Conservation (phyloP, 1,140 invertebrate genomes). For the Galendromus occidentalis region DNA sequence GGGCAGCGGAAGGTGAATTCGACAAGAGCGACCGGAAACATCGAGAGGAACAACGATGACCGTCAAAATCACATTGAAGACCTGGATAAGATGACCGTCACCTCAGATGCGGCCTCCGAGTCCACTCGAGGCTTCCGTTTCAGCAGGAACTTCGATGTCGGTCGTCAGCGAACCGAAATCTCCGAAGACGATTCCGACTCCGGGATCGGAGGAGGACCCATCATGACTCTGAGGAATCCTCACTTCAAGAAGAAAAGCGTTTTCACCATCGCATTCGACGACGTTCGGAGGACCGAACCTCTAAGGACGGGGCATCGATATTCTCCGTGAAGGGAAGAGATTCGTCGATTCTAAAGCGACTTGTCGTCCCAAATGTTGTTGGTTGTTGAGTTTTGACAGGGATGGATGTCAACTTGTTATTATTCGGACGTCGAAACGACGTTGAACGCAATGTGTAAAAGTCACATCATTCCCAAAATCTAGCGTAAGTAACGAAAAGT, state of each 20-base stretch:
- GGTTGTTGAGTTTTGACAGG: too few relatives aligned
- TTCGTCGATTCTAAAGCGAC: too few relatives aligned
- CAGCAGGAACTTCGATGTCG: background rate
- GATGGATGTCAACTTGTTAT: too few relatives aligned
- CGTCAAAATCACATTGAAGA: background rate
- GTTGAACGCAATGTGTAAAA: too few relatives aligned
- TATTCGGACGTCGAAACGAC: too few relatives aligned
- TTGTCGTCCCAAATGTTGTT: too few relatives aligned
- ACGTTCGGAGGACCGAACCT: background rate
- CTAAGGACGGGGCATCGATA: background rate
- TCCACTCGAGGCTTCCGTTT: slow-evolving; percentile 3
- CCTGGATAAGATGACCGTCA: background rate
- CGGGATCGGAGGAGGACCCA: slow-evolving; percentile 1
- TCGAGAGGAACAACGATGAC: background rate
- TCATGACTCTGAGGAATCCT: slow-evolving; percentile 7
- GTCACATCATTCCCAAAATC: too few relatives aligned
- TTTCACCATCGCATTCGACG: background rate
- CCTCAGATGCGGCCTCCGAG: background rate
- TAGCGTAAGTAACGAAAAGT: too few relatives aligned
- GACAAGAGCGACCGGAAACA: background rate
- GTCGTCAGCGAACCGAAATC: background rate
- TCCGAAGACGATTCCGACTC: slow-evolving; percentile 8
- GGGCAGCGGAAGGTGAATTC: background rate
- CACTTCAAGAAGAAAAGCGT: slow-evolving; percentile 5
- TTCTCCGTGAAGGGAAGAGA: background rate